Base-by-base conservation (phyloP, 1,140 invertebrate species). In the Arctopsyche grandis region DNA sequence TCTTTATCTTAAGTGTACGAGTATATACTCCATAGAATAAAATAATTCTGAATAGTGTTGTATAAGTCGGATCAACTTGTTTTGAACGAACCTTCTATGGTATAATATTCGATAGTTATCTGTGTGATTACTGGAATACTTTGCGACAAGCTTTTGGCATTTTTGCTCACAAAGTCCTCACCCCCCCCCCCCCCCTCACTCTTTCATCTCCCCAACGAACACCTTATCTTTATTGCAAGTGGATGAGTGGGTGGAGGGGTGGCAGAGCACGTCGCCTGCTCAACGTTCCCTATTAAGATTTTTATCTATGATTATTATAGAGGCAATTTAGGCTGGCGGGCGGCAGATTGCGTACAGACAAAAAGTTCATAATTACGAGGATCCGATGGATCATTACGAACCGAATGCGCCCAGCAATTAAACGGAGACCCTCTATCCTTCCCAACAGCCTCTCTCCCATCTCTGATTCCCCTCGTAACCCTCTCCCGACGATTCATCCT, bases 291-390 rank as follows among this genome's bases (percentile, higher is more conserved):
- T 74, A 74, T 74, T 74, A 74, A 74, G 71, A 74, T 74, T 74
- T 74, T 74, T 74, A 74, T 74, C 71, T 74, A 48, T 48, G 46
- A 74, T 74, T 70, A 70, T 70, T 74, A 74, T 74, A 74, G 71
- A 73, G 71, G 71, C 71, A 74, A 74, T 74, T 70, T 70, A 70
- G 26, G 24, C 69, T 10, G 24, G 22, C 16, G 46, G 24, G 71
- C 10, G 63, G 44, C 69, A 71, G 69, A 71, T 71, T 71, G 69
- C 69, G 71, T 29, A 52, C 71, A 26, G 46, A 56, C 71, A 74
- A 74, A 74, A 74, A 74, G 46, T 74, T 74, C 71, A 74, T 74
- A 74, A 74, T 74, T 74, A 48, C 71, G 21, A 24, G 44, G 19
- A 26, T 70, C 69, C 29, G 69, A 74, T 74, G 71, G 71, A 74